These are phyloP conservation scores for Notolepis coatsorum DNA, from an alignment of 2,797 vertebrate genomes.

Conservation along the genomic window DNA sequence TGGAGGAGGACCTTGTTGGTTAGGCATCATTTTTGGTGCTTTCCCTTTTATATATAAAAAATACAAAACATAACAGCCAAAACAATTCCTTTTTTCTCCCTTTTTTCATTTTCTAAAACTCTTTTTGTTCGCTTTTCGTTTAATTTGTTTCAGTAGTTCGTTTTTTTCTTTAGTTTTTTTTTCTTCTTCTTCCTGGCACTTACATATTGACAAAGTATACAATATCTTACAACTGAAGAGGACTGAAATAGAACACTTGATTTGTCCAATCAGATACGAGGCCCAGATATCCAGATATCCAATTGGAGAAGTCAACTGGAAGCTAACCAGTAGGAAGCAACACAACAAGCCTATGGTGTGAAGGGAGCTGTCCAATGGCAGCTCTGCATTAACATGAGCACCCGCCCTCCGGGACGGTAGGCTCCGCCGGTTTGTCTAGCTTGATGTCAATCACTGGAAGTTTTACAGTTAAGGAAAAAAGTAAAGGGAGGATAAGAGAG, in stretches of 20 bases:
- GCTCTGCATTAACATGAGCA: conserved; percentile 93
- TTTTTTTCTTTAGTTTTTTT: conserved; percentile 65
- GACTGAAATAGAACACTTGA: conserved; percentile 84
- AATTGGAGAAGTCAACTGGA: conserved; percentile 87
- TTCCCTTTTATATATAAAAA: conserved; percentile 92
- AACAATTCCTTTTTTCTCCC: conserved; percentile 72
- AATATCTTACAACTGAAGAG: conserved; percentile 92
- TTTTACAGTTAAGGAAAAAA: conserved; percentile 60
- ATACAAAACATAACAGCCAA: conserved; percentile 90
- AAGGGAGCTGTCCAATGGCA: conserved; percentile 78
- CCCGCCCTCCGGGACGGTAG: conserved; percentile 86
- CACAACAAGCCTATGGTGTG: conserved; percentile 91
- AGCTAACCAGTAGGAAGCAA: conserved; percentile 95
- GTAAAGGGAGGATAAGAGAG: not conserved
- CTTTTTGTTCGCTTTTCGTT: conserved; percentile 64
- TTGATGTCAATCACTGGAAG: conserved; percentile 92
- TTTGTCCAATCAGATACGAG: conserved; percentile 82
- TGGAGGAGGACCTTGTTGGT: conserved; percentile 65
- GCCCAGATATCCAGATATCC: conserved; percentile 82
- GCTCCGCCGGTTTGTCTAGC: conserved; percentile 91
- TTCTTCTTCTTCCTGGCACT: conserved; percentile 83
- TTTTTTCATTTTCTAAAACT: conserved; percentile 74
- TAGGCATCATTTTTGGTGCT: conserved; percentile 84
- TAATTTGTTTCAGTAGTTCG: conserved; percentile 68
- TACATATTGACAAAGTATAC: conserved; percentile 93